Evolutionary conservation across 2,113 vertebrate genomes (phyloP).

Genomic region (Vicugna pacos): DNA sequence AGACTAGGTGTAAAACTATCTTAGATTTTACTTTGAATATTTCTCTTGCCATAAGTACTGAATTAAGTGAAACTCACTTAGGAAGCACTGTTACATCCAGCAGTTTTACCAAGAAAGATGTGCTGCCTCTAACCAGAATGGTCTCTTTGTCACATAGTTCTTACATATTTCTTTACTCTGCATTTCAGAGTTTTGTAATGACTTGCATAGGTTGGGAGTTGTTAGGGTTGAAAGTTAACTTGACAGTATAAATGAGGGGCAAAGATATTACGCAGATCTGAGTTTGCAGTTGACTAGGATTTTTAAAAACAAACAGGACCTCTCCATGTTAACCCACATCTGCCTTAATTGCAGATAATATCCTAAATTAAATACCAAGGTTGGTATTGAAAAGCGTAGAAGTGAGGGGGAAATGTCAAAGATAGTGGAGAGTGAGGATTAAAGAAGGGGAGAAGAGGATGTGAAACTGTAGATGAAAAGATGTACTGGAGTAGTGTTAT

Average conservation of each 20-base stretch:
- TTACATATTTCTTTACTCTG: not conserved
- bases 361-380: slow-evolving; percentile 23
- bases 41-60: not conserved
- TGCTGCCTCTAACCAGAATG: not conserved
- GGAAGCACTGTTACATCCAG: not conserved
- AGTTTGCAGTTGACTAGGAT: not conserved
- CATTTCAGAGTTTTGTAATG: not conserved
- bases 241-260: not conserved
- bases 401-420: not conserved
- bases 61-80: not conserved
- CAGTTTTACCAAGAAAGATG: not conserved
- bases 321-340: not conserved
- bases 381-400: not conserved
- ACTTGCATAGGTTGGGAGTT: not conserved
- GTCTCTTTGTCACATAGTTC: not conserved
- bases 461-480: not conserved
- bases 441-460: not conserved
- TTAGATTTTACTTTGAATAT: not conserved
- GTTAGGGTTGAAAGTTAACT: not conserved
- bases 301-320: not conserved
- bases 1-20: not conserved
- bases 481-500: not conserved
- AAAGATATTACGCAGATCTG: not conserved
- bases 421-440: not conserved
- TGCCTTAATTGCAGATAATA: not conserved